Evolutionary conservation across 1,140 invertebrate species (phyloP), one percentile per base, ranked within the genome.

Genomic region (Hycleus phaleratus): DNA sequence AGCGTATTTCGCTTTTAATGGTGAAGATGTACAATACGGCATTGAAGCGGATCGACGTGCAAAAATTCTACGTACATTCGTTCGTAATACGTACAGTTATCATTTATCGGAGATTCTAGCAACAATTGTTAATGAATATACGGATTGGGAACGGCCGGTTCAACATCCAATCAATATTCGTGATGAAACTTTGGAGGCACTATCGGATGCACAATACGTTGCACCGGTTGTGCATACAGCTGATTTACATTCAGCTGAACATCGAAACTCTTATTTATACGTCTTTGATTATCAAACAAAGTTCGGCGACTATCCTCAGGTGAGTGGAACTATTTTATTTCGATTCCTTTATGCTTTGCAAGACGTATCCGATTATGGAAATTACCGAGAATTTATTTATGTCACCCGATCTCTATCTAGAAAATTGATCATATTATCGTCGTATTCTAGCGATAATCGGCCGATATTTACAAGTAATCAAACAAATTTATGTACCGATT

Each of bases 91-190:
- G 6, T 96, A 93, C 77, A 88, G 86, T 69, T 94, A 85, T 72
- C 89, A 91, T 73, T 77, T 90, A 42, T 85, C 86, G 4, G 89
- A 91, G 74, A 91, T 91, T 63, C 77, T 91, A 39, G 89, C 89
- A 2, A 91, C 89, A 6, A 90, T 91, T 65, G 88, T 97, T 62
- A 97, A 98, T 74, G 93, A 98, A 72, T 99, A 98, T 74, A 97
- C 93, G 2, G 93, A 97, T 72, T 97, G 95, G 95, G 92, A 95
- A 69, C 81, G 89, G 62, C 91, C 93, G 2, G 85, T 93, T 6
- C 90, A 93, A 68, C 91, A 95, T 82, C 92, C 93, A 25, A 88
- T 93, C 62, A 91, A 90, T 75, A 90, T 95, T 73, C 85, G 95
- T 42, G 93, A 98, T 73, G 92, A 94, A 74, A 93, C 95, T 0